Evolutionary conservation across 2,888 invertebrate genomes (phyloP).

Genomic region (Schizaphis graminum): DNA sequence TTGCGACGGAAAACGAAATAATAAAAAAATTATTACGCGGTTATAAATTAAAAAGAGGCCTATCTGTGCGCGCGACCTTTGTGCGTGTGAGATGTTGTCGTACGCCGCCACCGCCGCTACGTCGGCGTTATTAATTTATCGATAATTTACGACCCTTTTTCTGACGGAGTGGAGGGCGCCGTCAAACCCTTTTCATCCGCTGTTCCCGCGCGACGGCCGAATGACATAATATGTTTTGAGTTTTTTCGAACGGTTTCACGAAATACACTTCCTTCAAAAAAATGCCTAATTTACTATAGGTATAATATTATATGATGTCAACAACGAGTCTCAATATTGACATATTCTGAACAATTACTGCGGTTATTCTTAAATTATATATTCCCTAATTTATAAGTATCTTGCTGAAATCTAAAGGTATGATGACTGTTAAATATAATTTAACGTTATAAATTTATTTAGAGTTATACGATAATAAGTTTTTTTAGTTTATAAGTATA

Average conservation of each 20-base stretch:
- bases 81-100: conserved; percentile 43
- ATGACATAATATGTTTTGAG: neutral
- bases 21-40: conserved; percentile 47
- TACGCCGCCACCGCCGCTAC: neutral
- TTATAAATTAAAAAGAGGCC: conserved; percentile 61
- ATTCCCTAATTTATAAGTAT: neutral
- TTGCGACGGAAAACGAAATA: conserved; percentile 1
- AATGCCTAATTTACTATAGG: neutral
- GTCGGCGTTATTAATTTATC: conserved; percentile 56
- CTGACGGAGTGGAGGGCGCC: neutral
- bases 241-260: neutral
- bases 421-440: neutral
- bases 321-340: neutral
- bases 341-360: neutral
- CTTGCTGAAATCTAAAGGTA: neutral
- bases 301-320: neutral
- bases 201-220: neutral
- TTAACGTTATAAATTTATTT: neutral
- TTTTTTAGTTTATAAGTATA: neutral
- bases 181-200: neutral
- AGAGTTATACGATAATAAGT: neutral
- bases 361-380: neutral
- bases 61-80: conserved; percentile 13
- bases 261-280: neutral
- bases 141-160: conserved; percentile 57